Percentiles rank a stretch among this genome's conserved stretches.
phyloP scores from a whole-genome alignment of 2,888 invertebrate species.

The Coenonympha glycerion region DNA sequence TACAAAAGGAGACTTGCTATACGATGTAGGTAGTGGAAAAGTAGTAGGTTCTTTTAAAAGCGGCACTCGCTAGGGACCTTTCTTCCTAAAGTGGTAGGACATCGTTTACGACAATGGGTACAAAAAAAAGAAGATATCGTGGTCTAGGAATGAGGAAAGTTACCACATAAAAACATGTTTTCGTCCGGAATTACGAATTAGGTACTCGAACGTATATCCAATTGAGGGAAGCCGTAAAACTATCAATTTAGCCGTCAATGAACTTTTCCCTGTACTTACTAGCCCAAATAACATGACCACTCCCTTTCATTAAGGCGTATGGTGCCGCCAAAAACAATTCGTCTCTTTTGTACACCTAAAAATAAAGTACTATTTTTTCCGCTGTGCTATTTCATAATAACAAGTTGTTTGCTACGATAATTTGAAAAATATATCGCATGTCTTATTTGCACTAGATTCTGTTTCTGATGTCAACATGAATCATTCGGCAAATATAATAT shows the following conservation, averaged over 20 bases:
- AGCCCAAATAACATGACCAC: background rate
- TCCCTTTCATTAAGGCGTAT: background rate
- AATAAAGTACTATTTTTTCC: background rate
- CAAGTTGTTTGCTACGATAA: background rate
- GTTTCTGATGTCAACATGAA: background rate
- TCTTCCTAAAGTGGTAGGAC: no score
- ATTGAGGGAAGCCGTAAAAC: constrained; percentile 14
- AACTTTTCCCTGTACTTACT: background rate
- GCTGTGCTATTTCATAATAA: no score
- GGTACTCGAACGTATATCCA: no score
- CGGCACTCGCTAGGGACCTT: no score
- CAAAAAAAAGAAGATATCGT: no score
- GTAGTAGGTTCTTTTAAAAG: no score
- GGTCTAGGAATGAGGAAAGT: constrained; percentile 11
- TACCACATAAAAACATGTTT: background rate
- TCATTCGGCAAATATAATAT: constrained; percentile 1
- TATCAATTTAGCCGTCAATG: constrained; percentile 8
- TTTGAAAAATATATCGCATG: background rate
- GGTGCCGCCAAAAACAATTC: no score
- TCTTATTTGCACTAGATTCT: constrained; percentile 1
- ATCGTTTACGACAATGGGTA: no score
- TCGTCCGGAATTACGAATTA: background rate
- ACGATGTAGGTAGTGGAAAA: no score
- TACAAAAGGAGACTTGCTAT: no score
- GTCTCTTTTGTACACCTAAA: no score